Base-by-base conservation (phyloP, 2,113 vertebrate genomes). In the Empidonax traillii region DNA sequence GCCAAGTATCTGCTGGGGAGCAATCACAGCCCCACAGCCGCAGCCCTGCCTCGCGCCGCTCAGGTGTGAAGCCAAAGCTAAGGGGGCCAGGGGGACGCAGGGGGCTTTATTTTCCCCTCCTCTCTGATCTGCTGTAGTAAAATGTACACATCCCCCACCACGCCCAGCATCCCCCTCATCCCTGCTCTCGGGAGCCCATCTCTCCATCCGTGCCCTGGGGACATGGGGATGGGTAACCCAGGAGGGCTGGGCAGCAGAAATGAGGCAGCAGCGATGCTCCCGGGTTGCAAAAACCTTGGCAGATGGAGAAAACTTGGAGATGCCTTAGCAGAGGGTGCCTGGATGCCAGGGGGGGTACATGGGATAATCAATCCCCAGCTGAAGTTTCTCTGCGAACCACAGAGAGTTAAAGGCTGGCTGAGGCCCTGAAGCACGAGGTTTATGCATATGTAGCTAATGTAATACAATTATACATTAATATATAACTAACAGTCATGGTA, bases 391-490 rank as follows among this genome's bases (percentile, higher is more conserved):
- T 1, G 43, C 1, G 53, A 95, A 75, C 91, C 93, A 93, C 94
- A 96, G 90, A 88, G 94, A 96, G 96, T 92, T 95, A 97, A 96
- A 94, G 90, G 85, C 62, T 49, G 79, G 52, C 82, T 67, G 63
- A 74, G 68, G 93, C 93, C 90, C 79, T 1, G 56, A 72, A 94
- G 90, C 93, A 94, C 6, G 44, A 86, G 93, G 65, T 67, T 92
- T 92, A 96, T 96, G 96, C 93, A 95, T 97, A 96, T 96, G 96
- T 87, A 94, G 94, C 84, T 83, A 87, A 87, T 16, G 69, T 96
- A 97, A 96, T 87, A 66, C 84, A 96, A 97, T 96, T 96, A 97
- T 89, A 85, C 94, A 95, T 96, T 96, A 96, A 95, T 96, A 94
- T 94, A 96, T 97, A 96, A 97, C 96, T 89, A 96, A 95, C 94